phyloP scores from a whole-genome alignment of 2,797 vertebrate species.

The Oreonectes daqikongensis region DNA sequence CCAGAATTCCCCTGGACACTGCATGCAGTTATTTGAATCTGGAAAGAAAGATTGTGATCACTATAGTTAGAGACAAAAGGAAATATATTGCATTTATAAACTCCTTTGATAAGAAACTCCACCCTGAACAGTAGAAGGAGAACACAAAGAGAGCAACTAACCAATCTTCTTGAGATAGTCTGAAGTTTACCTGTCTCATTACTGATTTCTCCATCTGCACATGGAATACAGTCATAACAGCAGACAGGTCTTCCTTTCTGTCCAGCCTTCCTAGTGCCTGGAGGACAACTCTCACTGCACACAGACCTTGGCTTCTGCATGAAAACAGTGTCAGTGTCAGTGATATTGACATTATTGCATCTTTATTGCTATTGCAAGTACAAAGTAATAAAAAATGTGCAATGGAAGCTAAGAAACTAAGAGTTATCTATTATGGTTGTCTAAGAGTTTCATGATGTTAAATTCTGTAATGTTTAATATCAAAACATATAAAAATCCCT shows the following conservation, averaged over 20 bases:
- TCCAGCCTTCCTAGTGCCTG: constrained; percentile 72
- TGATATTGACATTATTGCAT: neutral
- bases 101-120: neutral
- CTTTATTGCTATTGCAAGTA: neutral
- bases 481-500: too few relatives aligned
- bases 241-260: constrained; percentile 73
- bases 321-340: neutral
- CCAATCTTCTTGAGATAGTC: neutral
- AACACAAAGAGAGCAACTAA: neutral
- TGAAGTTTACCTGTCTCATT: constrained; percentile 71
- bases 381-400: too few relatives aligned
- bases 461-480: too few relatives aligned
- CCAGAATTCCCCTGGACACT: constrained; percentile 4
- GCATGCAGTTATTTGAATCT: constrained; percentile 10
- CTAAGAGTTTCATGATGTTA: too few relatives aligned
- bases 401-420: too few relatives aligned
- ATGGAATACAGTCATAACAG: constrained; percentile 73
- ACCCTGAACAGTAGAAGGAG: constrained; percentile 33
- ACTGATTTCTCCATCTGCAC: constrained; percentile 76
- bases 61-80: neutral
- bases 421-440: too few relatives aligned
- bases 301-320: neutral
- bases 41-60: neutral
- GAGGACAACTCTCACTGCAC: constrained; percentile 69
- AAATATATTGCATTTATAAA: neutral